Evolutionary conservation across 2,888 invertebrate genomes (phyloP).

Genomic region (Candidula unifasciata): DNA sequence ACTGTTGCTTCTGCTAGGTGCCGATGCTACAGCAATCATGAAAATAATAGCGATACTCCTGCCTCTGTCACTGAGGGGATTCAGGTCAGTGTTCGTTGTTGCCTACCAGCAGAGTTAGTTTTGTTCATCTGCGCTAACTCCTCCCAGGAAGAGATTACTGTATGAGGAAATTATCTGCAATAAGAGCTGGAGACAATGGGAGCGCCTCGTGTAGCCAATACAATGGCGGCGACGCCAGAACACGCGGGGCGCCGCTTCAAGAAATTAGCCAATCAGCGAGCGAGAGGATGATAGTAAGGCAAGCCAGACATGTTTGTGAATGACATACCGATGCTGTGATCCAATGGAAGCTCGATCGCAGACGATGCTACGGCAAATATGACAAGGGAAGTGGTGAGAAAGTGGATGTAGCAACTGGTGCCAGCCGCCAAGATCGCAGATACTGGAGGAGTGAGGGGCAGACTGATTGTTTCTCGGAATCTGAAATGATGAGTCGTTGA

Average conservation of each 20-base stretch:
- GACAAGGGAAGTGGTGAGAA: conserved; percentile 5
- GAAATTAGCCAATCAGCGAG: conserved; percentile 39
- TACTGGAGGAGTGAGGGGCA: neutral
- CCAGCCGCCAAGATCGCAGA: neutral
- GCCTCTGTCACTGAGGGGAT: conserved; percentile 3
- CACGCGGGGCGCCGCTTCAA: conserved; percentile 40
- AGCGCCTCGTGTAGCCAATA: conserved; percentile 40
- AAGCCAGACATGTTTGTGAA: conserved; percentile 39
- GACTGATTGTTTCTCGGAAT: neutral
- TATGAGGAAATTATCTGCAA: conserved; percentile 37
- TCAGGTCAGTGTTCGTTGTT: neutral
- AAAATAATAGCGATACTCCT: conserved; percentile 24
- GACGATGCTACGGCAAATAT: conserved; percentile 16
- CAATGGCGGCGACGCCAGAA: conserved; percentile 40
- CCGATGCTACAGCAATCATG: conserved; percentile 3
- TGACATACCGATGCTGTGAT: conserved; percentile 37
- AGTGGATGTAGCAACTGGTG: conserved; percentile 29
- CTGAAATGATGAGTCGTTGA: too few relatives aligned
- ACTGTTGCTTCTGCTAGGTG: conserved; percentile 10
- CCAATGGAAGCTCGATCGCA: conserved; percentile 24
- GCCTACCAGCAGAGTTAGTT: conserved; percentile 12
- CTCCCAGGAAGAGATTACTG: conserved; percentile 41
- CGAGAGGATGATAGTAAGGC: conserved; percentile 33
- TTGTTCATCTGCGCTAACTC: conserved; percentile 26
- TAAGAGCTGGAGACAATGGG: conserved; percentile 37